Conservation (phyloP, 2,888 invertebrate genomes). For the Hirtodrosophila confusa region DNA sequence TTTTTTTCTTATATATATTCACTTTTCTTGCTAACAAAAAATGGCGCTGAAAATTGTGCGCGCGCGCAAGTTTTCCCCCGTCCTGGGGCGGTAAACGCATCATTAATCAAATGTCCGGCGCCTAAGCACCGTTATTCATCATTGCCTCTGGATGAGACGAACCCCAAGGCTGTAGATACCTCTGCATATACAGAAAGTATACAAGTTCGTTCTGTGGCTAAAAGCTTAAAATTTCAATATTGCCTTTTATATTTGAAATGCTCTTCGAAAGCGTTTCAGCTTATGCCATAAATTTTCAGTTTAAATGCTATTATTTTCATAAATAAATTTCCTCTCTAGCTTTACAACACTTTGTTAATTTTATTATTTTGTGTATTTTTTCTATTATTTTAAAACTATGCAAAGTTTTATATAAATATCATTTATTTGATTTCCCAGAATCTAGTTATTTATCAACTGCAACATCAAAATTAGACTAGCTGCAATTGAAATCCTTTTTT, state of each 20-base stretch:
- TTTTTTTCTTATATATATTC: constrained; percentile 25
- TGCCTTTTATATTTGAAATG: background rate
- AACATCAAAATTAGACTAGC: no score
- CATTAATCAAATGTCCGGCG: constrained; percentile 79
- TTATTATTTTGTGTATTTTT: no score
- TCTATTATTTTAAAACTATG: no score
- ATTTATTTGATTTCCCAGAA: no score
- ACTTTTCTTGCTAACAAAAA: constrained; percentile 40
- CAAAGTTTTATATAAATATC: no score
- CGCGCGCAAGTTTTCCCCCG: constrained; percentile 57
- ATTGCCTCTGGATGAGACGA: constrained; percentile 66
- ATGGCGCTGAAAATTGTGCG: constrained; percentile 70
- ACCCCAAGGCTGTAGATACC: constrained; percentile 13
- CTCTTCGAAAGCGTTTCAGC: background rate
- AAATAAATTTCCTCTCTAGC: no score
- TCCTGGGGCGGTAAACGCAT: constrained; percentile 74
- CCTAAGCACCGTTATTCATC: constrained; percentile 80
- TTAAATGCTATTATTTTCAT: background rate
- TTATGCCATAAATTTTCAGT: background rate
- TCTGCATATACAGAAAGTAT: constrained; percentile 6
- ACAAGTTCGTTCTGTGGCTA: constrained; percentile 34
- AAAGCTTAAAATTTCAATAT: constrained; percentile 21
- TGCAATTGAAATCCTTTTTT: no score
- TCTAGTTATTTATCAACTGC: no score
- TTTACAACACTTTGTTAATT: no score